phyloP scores from a whole-genome alignment of 2,113 vertebrate species.

The Dendrocopos noguchii region DNA sequence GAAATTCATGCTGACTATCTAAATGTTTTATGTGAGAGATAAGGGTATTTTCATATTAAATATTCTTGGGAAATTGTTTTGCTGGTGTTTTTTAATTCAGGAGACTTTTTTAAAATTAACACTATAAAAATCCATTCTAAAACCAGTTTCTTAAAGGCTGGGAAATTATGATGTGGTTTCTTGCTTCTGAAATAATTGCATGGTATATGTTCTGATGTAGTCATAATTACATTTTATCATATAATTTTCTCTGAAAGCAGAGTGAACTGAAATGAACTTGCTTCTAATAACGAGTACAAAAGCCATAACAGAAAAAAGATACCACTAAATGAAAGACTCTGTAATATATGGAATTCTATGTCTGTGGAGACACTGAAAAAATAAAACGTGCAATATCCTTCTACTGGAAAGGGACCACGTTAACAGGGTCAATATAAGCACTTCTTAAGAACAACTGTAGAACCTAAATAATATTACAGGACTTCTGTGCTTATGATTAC shows the following conservation, averaged over 20 bases:
- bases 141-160: background rate
- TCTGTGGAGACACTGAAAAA: background rate
- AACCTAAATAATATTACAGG: background rate
- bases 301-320: background rate
- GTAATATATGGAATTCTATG: background rate
- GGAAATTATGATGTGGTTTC: background rate
- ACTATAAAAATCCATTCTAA: background rate
- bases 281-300: background rate
- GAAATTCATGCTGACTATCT: background rate
- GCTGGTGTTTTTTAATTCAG: background rate
- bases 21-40: background rate
- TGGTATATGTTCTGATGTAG: background rate
- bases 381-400: background rate
- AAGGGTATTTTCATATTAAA: background rate
- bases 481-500: background rate
- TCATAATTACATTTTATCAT: background rate
- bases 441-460: background rate
- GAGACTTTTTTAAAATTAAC: background rate
- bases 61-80: background rate
- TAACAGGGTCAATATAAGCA: background rate
- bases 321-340: background rate
- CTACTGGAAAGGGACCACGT: background rate
- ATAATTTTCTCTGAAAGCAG: background rate
- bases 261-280: background rate
- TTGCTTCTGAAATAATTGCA: background rate